Base-by-base conservation (phyloP, 2,113 vertebrate species). In the Gila orcuttii region DNA sequence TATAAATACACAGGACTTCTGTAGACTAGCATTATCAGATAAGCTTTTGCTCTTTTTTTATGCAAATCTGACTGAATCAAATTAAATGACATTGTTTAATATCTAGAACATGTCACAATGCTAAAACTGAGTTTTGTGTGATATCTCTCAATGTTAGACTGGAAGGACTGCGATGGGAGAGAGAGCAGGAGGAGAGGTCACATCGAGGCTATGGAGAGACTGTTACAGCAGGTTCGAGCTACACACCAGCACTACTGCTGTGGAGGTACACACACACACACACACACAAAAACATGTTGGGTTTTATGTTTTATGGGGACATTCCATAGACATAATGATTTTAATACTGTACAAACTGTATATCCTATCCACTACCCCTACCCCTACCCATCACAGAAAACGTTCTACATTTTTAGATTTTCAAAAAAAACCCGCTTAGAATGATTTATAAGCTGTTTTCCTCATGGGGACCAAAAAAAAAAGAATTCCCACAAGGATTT, bases 171-270 rank as follows among this genome's bases (percentile, higher is more conserved):
- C 45, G 96, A 96, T 86, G 95, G 96, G 42, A 95, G 95, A 90
- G 96, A 96, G 91, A 92, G 95, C 83, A 93, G 94, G 91, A 96
- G 96, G 91, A 94, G 93, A 91, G 96, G 97, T 88, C 97, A 97
- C 92, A 96, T 94, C 12, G 97, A 98, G 91, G 95, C 95, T 85
- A 95, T 99, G 96, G 97, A 99, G 93, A 93, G 93, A 66, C 95
- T 99, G 82, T 95, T 99, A 71, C 97, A 98, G 93, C 97, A 97
- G 93, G 97, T 99, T 94, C 95, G 96, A 90, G 95, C 96, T 79
- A 87, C 88, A 76, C 89, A 88, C 79, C 89, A 89, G 64, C 86
- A 89, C 85, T 89, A 85, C 86, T 85, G 88, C 88, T 90, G 87
- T 71, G 79, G 64, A 89, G 88, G 88, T 88, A 88, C 80, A 87